These are phyloP conservation scores for Narcine bancroftii DNA, from an alignment of 2,113 vertebrate species.

Conservation along the genomic window DNA sequence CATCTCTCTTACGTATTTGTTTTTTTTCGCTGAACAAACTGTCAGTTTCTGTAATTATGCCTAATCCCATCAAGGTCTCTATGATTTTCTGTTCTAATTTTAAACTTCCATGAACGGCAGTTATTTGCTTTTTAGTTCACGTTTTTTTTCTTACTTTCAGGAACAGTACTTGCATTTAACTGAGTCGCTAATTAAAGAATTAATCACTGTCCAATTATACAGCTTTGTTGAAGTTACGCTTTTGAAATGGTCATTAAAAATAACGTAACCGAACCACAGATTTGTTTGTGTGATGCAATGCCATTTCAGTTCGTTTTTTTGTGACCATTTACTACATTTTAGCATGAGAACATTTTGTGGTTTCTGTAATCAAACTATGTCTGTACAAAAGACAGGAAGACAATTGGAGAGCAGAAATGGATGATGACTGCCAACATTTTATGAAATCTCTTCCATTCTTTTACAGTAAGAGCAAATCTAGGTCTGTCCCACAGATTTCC, in stretches of 20 bases:
- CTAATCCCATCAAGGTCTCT: not conserved
- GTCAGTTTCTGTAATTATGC: not conserved
- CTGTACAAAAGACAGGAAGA: not conserved
- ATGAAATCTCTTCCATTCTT: constrained; percentile 45
- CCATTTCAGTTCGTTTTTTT: not conserved
- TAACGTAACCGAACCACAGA: not conserved
- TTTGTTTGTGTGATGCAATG: not conserved
- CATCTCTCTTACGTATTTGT: not conserved
- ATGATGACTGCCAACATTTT: not conserved
- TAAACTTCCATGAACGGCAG: no score
- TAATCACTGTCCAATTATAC: not conserved
- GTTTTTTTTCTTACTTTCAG: no score
- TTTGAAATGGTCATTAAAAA: not conserved
- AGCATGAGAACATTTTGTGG: not conserved
- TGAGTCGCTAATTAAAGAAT: not conserved
- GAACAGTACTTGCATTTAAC: not conserved
- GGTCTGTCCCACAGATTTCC: constrained; percentile 89
- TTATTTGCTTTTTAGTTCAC: not conserved
- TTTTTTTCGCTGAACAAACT: not conserved
- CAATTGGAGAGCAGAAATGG: not conserved
- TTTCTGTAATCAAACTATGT: not conserved
- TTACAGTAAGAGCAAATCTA: constrained; percentile 75
- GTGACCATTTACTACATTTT: not conserved
- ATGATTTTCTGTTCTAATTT: not conserved
- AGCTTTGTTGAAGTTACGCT: not conserved